Base-by-base conservation (phyloP, 2,113 vertebrate genomes). In the Panurus biarmicus region DNA sequence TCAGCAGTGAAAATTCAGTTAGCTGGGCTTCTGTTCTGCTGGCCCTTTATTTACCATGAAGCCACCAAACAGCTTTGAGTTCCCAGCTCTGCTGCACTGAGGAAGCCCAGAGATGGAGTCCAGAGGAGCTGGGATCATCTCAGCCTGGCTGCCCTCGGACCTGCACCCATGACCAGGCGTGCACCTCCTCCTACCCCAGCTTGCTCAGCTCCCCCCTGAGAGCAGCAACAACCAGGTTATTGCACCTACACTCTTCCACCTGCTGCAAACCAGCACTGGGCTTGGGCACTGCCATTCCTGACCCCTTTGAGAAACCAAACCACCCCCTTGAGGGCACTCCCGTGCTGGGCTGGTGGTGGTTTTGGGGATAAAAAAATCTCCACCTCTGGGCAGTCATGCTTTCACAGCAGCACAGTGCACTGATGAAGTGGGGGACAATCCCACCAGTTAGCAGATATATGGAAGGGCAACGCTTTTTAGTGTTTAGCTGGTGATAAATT, bases 1-100 rank as follows among this genome's bases (percentile, higher is more conserved):
- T 40, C 83, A 81, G 88, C 66, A 51, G 70, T 31, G 80, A 93
- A 85, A 77, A 79, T 42, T 90, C 75, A 48, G 44, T 91, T 93
- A 71, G 48, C 60, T 15, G 50, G 50, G 51, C 78, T 88, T 28
- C 72, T 86, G 48, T 77, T 77, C 78, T 12, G 3, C 40, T 87
- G 66, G 48, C 81, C 69, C 20, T 4, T 42, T 23, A 66, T 72
- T 85, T 70, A 65, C 33, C 16, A 0, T 31, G 40, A 76, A 51
- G 48, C 7, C 26, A 26, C 14, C 31, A 2, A 76, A 47, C 18
- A 93, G 71, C 71, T 73, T 54, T 54, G 64, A 67, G 60, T 23
- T 45, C 35, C 19, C 24, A 82, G 71, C 45, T 82, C 67, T 79
- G 71, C 47, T 56, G 4, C 74, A 33, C 24, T 25, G 71, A 48